Conservation (phyloP, 2,888 invertebrate species). For the Thysanoteuthis rhombus region DNA sequence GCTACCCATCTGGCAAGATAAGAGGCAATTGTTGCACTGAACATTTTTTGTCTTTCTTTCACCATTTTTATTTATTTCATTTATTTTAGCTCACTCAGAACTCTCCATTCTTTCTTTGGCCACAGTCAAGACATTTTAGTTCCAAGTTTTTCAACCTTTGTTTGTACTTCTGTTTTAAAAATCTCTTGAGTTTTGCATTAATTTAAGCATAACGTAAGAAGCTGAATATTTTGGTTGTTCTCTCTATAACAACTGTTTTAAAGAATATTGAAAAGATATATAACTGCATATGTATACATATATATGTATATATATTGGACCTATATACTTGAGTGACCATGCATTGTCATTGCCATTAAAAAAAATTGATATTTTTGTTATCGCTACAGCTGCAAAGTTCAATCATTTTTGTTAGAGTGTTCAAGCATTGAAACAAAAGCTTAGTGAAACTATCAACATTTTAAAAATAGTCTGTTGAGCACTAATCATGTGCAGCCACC, state of each 20-base stretch:
- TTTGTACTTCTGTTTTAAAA: not conserved
- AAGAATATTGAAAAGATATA: no score
- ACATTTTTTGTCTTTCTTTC: not conserved
- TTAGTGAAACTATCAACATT: no score
- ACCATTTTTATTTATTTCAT: not conserved
- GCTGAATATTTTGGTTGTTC: not conserved
- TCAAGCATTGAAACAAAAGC: no score
- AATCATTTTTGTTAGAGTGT: no score
- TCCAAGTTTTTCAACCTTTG: not conserved
- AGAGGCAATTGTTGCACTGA: not conserved
- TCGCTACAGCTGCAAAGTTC: no score
- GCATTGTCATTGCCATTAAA: no score
- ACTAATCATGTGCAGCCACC: no score
- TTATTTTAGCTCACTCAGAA: not conserved
- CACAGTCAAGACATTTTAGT: not conserved
- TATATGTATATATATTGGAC: no score
- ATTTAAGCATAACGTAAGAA: not conserved
- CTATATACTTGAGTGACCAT: no score
- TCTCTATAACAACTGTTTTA: not conserved
- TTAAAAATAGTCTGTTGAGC: no score
- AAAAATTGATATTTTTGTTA: no score
- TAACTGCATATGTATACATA: no score
- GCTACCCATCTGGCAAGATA: not conserved
- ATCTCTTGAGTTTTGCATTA: not conserved
- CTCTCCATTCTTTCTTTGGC: not conserved